A percentile compares a stretch with the other conserved stretches of the same genome.
phyloP scores from a whole-genome alignment of 2,888 invertebrate species.

The Eledona agricola region DNA sequence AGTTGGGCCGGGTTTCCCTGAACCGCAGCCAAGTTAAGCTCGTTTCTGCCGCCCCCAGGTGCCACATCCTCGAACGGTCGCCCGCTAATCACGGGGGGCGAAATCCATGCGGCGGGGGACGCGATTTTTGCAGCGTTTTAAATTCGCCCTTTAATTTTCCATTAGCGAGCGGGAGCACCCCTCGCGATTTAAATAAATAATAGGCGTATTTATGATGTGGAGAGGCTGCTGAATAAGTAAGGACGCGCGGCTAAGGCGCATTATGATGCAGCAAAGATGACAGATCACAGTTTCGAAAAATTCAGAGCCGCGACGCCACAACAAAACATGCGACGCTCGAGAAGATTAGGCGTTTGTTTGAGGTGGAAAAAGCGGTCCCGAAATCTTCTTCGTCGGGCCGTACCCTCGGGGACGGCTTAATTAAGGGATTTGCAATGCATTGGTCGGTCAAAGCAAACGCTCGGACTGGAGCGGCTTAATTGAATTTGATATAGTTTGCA shows the following conservation, averaged over 20 bases:
- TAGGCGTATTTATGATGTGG: constrained; percentile 57
- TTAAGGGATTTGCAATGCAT: constrained; percentile 56
- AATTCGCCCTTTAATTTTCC: constrained; percentile 53
- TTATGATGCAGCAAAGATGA: constrained; percentile 21
- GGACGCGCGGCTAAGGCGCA: constrained; percentile 21
- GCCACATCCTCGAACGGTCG: constrained; percentile 21
- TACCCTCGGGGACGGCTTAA: constrained; percentile 39
- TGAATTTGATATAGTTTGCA: constrained; percentile 59
- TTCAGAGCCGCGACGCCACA: too few relatives aligned
- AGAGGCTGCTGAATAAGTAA: constrained; percentile 53
- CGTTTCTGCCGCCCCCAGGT: constrained; percentile 27
- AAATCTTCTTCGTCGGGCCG: too few relatives aligned
- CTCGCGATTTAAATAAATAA: constrained; percentile 58
- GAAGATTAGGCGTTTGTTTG: too few relatives aligned
- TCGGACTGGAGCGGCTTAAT: constrained; percentile 53
- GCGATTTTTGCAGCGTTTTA: constrained; percentile 51
- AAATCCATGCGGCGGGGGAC: constrained; percentile 36
- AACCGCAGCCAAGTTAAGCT: constrained; percentile 35
- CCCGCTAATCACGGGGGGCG: constrained; percentile 14
- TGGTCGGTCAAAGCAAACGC: constrained; percentile 55
- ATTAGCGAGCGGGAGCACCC: constrained; percentile 48
- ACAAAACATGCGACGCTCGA: constrained; percentile 48
- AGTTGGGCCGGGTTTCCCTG: constrained; percentile 45
- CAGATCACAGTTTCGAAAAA: too few relatives aligned
- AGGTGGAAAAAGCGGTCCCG: too few relatives aligned